These are phyloP conservation scores for Pterostichus niger DNA, from an alignment of 2,888 invertebrate genomes.

Conservation along the genomic window DNA sequence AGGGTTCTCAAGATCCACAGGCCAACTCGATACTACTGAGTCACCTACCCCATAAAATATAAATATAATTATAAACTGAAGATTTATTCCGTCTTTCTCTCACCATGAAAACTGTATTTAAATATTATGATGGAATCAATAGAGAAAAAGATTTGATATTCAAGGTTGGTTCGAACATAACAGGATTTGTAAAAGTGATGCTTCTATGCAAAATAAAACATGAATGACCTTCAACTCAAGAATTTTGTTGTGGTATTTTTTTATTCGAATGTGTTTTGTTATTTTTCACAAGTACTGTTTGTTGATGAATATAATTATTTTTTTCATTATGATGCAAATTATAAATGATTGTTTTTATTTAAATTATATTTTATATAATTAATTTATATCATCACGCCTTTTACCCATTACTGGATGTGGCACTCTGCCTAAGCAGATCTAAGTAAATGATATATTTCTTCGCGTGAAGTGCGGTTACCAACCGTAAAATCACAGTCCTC, in stretches of 20 bases:
- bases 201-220: slow-evolving; percentile 32
- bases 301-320: neutral
- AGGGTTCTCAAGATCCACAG: too few relatives aligned
- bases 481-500: too few relatives aligned
- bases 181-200: slow-evolving; percentile 46
- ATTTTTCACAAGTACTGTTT: slow-evolving; percentile 29
- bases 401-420: too few relatives aligned
- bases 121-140: neutral
- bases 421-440: too few relatives aligned
- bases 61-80: slow-evolving; percentile 17
- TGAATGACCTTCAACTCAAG: slow-evolving; percentile 14
- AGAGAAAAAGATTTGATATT: slow-evolving; percentile 36
- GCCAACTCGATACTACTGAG: too few relatives aligned
- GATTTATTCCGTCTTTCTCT: slow-evolving; percentile 14
- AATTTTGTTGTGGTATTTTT: slow-evolving; percentile 28
- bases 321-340: neutral
- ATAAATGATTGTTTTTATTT: too few relatives aligned
- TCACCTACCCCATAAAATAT: too few relatives aligned
- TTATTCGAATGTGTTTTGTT: neutral
- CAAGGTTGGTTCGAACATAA: slow-evolving; percentile 31
- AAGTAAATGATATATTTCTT: too few relatives aligned
- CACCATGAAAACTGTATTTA: slow-evolving; percentile 11
- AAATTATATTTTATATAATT: too few relatives aligned
- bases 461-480: too few relatives aligned
- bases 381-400: too few relatives aligned